Base-by-base conservation (phyloP, 1,140 invertebrate species). In the Laupala kohalensis region DNA sequence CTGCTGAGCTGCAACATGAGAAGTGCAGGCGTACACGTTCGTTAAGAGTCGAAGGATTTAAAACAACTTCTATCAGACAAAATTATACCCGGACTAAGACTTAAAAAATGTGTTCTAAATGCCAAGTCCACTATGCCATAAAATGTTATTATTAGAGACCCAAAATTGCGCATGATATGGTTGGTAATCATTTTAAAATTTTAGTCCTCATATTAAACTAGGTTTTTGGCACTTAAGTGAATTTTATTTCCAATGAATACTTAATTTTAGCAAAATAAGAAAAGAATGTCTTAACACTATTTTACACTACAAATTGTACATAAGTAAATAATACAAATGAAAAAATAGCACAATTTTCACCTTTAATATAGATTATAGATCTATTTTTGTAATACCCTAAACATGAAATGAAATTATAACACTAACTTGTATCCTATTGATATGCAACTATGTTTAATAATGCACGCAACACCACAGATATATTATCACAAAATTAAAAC, bases 1-100 rank as follows among this genome's bases (percentile, higher is more conserved):
- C 96, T 92, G 74, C 92, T 95, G 75, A 96, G 82, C 93, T 95
- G 90, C 9, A 70, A 88, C 88, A 79, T 83, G 79, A 85, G 77
- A 77, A 76, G 76, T 76, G 5, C 13, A 0, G 2, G 12, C 2
- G 37, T 19, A 4, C 9, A 19, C 9, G 9, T 13, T 53, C 4
- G 19, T 9, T 6, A 37, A 9, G 4, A 19, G 37, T 9, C 37
- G 37, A 6, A 6, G 6, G 15, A 6, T 37, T 15, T 15, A 15
- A 37, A 37, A 37, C 30, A 6, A 37, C 30, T 6, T 6, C 37
- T 13, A 53, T 19, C 1, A 9, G 19, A 53, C 9, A 13, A 9
- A 53, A 53, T 2, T 53, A 9, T 13, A 37, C 6, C 30, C 30
- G 15, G 19, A 19, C 4, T 19, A 19, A 2, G 4, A 9, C 9